Percentiles rank a stretch among this genome's conserved stretches.
Evolutionary conservation across 1,140 invertebrate genomes (phyloP).

Genomic region (Brachionus rubens): DNA sequence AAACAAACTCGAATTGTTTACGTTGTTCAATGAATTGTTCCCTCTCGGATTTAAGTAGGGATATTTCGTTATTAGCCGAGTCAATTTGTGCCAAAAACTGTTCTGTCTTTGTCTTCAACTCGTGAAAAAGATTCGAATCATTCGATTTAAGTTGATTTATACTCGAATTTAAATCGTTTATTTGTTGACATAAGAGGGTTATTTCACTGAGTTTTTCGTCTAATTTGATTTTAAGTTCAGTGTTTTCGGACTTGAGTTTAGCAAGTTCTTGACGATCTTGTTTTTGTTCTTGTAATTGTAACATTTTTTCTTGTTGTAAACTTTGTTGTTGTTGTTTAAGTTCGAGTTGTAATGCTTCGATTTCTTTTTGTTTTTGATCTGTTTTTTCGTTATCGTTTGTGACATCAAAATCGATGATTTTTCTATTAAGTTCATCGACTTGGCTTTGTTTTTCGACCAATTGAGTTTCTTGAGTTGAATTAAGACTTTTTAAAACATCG

Average conservation of each 20-base stretch:
- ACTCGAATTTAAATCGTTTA: neutral
- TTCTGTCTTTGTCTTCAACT: slow-evolving; percentile 22
- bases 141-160: slow-evolving; percentile 20
- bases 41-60: neutral
- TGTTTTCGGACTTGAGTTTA: neutral
- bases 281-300: slow-evolving; percentile 17
- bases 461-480: neutral
- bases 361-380: slow-evolving; percentile 17
- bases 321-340: slow-evolving; percentile 30
- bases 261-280: slow-evolving; percentile 9
- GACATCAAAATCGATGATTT: neutral
- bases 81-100: slow-evolving; percentile 19
- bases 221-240: neutral
- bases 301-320: slow-evolving; percentile 17
- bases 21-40: slow-evolving; percentile 26
- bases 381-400: neutral
- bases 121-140: slow-evolving; percentile 6
- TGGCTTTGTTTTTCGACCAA: neutral
- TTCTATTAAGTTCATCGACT: neutral
- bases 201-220: slow-evolving; percentile 29
- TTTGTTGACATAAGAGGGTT: neutral
- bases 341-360: neutral
- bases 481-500: neutral
- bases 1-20: slow-evolving; percentile 31
- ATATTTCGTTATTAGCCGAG: slow-evolving; percentile 27